phyloP scores from a whole-genome alignment of 2,797 vertebrate species.

The Myioborus miniatus region DNA sequence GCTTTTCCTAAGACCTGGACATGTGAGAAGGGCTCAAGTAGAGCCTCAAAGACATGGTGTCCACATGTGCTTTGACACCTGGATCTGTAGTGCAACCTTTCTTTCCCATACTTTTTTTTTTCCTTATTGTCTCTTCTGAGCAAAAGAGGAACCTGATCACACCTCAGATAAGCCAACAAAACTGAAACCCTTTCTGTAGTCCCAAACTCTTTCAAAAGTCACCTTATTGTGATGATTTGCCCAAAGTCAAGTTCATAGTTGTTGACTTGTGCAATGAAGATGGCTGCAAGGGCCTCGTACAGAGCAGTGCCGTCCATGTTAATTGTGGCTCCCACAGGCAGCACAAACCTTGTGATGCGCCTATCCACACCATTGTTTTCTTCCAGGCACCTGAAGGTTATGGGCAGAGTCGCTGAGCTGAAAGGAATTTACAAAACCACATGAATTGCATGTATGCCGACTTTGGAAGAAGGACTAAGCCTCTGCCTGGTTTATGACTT shows the following conservation, averaged over 20 bases:
- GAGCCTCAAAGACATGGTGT: not conserved
- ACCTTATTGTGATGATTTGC: conserved; percentile 98
- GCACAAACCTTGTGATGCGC: conserved; percentile 91
- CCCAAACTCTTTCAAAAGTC: not conserved
- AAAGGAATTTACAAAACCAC: not conserved
- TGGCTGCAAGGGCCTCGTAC: conserved; percentile 94
- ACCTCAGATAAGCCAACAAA: not conserved
- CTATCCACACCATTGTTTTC: conserved; percentile 93
- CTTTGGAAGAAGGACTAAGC: not conserved
- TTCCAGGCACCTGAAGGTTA: conserved; percentile 96
- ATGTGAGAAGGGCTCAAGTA: not conserved
- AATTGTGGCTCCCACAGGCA: conserved; percentile 95
- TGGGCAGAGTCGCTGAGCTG: conserved; percentile 95
- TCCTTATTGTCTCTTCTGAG: not conserved
- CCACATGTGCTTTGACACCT: not conserved
- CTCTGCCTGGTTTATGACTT: conserved; percentile 6
- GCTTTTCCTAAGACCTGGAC: not conserved
- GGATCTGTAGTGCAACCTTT: not conserved
- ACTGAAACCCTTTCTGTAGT: not conserved
- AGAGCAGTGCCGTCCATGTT: conserved; percentile 98
- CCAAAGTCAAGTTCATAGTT: conserved; percentile 95
- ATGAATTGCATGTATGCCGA: not conserved
- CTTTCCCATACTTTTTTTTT: not conserved
- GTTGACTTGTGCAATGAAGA: conserved; percentile 98
- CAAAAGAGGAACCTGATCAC: not conserved